Base-by-base conservation (phyloP, 2,797 vertebrate genomes). In the Moxostoma hubbsi region DNA sequence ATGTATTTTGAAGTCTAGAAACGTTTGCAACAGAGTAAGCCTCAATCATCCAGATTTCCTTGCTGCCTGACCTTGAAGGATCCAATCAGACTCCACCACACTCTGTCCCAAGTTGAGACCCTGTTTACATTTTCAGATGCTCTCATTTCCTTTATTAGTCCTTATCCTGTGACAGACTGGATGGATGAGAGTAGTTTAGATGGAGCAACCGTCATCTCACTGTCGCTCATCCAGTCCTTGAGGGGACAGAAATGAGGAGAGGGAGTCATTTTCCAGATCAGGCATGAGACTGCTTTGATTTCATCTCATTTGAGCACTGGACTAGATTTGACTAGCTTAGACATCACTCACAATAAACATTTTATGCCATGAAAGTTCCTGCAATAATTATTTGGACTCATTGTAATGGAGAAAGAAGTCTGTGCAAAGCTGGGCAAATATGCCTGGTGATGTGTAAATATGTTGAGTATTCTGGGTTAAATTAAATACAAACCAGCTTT, bases 391-490 rank as follows among this genome's bases (percentile, higher is more conserved):
- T 54, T 62, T 54, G 15, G 66, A 46, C 10, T 1, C 45, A 36
- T 58, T 51, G n/a, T 73, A 65, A 55, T 18, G 6, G 50, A 64
- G 51, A 54, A 24, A 75, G 61, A 65, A 68, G 18, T 66, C 46
- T 18, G 68, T 50, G 58, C 49, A 77, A 50, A 70, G 75, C 75
- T 61, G 65, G 64, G 16, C 57, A 73, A 73, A 73, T 62, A 73
- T 73, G 16, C 16, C 65, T 36, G 54, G 46, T 15, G 45, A 68
- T 45, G n/a, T 43, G 65, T 61, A 61, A 77, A 77, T 77, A 55
- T 50, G 45, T 2, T 1, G 45, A 77, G 24, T 18, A 16, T 53
- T 77, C 46, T 47, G 57, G 75, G 75, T 77, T 54, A 77, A 46
- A 77, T 77, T 53, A 54, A 69, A 77, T 46, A 62, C 57, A 54